These are phyloP conservation scores for Heliconius hewitsoni DNA, from an alignment of 1,140 invertebrate genomes.

Conservation along the genomic window DNA sequence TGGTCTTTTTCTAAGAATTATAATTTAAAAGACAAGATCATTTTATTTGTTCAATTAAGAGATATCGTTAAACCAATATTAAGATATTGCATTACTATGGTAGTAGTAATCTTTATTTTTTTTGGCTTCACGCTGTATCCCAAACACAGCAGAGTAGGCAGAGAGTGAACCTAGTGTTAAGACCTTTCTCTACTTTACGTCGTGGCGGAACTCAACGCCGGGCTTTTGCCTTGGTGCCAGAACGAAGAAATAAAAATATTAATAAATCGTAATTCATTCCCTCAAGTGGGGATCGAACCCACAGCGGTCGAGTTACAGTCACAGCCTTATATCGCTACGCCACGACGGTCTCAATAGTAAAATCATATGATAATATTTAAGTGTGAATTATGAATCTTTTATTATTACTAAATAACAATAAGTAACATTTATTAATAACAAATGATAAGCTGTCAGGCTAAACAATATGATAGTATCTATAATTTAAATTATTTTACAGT, in stretches of 20 bases:
- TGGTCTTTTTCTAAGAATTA: neutral
- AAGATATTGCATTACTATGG: neutral
- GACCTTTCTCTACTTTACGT: too few species aligned
- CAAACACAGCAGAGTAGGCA: too few species aligned
- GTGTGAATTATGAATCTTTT: constrained; percentile 20
- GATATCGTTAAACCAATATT: neutral
- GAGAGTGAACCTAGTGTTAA: too few species aligned
- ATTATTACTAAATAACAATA: constrained; percentile 13
- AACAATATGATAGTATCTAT: neutral
- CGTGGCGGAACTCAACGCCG: too few species aligned
- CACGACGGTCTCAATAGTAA: too few species aligned
- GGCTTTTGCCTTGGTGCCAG: too few species aligned
- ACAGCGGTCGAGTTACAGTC: too few species aligned
- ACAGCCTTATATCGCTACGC: too few species aligned
- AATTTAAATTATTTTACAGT: constrained; percentile 12
- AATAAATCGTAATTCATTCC: too few species aligned
- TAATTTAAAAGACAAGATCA: neutral
- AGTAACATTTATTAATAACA: constrained; percentile 8
- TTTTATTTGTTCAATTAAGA: neutral
- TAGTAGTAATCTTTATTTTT: neutral
- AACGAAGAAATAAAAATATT: too few species aligned
- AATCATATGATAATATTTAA: constrained; percentile 4
- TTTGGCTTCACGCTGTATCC: too few species aligned
- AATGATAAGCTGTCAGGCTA: neutral
- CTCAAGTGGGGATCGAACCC: too few species aligned